Base-by-base conservation (phyloP, 2,797 vertebrate genomes). In the Setipinna tenuifilis region DNA sequence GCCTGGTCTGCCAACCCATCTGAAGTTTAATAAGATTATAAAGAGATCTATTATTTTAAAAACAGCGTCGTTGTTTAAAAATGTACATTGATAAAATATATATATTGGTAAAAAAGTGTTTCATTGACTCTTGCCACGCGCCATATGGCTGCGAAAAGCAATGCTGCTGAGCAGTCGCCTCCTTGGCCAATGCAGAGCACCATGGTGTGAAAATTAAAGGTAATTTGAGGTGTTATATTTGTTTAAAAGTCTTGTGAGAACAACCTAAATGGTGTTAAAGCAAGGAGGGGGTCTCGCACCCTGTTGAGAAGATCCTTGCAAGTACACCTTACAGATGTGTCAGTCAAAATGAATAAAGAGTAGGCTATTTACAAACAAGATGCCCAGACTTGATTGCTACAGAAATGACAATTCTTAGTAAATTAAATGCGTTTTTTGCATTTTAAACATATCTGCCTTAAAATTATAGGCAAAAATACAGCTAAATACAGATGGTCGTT, bases 221-320 rank as follows among this genome's bases (percentile, higher is more conserved):
- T 92, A 86, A 91, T 91, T 88, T 89, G 85, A 91, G 88, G 91
- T 92, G 93, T 89, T 88, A 48, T 93, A 94, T 95, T 95, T 93
- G 94, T 93, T 93, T 95, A 93, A 92, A 90, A 92, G 85, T 83
- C 86, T 82, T 83, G 89, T 94, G 92, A 93, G 92, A 94, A 94
- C 91, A 93, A 92, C 91, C 89, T 90, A 85, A 89, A 91, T 87
- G 85, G 87, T 89, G 91, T 93, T 91, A 93, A 84, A 90, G 94
- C 91, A 85, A 91, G 68, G 90, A 84, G 89, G 89, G 93, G 92
- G 86, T 89, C 87, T 89, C 78, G 90, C 90, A 90, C 90, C 93
- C 90, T 44, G 85, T 87, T 88, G 94, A 81, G 91, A 92, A 83
- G 91, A 91, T 16, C 58, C 80, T 68, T 84, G 81, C 85, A 84